Conservation (phyloP, 2,113 vertebrate genomes). For the Chaetura pelagica region DNA sequence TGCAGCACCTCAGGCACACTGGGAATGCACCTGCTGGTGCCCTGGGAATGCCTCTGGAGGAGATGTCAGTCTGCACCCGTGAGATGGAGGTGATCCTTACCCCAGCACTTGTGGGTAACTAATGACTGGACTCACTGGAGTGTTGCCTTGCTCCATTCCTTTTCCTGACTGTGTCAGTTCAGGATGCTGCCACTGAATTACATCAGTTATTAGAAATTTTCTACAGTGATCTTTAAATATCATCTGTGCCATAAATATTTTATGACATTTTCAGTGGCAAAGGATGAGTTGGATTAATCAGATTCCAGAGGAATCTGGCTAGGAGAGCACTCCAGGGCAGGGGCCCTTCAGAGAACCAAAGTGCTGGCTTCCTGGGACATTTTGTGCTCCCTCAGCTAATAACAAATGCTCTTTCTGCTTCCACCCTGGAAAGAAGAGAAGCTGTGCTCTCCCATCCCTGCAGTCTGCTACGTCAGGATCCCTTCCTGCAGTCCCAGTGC, state of each 20-base stretch:
- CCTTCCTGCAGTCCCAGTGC: fast-evolving
- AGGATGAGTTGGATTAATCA: constrained; percentile 15
- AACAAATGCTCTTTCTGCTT: background rate
- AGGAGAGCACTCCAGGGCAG: background rate
- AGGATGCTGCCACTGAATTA: background rate
- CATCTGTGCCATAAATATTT: constrained; percentile 45
- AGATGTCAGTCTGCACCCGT: fast-evolving
- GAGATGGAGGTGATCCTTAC: background rate
- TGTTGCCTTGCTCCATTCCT: background rate
- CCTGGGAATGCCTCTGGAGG: background rate
- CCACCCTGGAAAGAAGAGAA: background rate
- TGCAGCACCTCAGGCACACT: fast-evolving
- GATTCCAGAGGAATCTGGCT: background rate
- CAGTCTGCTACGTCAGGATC: fast-evolving
- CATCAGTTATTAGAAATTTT: constrained; percentile 20
- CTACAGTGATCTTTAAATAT: constrained; percentile 49
- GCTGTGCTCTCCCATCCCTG: background rate
- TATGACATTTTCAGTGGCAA: constrained; percentile 41
- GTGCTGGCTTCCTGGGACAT: background rate
- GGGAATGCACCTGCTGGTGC: no score
- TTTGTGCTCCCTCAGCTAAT: background rate
- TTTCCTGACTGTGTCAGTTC: background rate
- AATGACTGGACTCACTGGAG: background rate
- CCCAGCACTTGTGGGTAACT: background rate
- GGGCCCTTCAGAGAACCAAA: background rate